Base-by-base conservation (phyloP, 2,797 vertebrate species). In the Melanotaenia nigrans region DNA sequence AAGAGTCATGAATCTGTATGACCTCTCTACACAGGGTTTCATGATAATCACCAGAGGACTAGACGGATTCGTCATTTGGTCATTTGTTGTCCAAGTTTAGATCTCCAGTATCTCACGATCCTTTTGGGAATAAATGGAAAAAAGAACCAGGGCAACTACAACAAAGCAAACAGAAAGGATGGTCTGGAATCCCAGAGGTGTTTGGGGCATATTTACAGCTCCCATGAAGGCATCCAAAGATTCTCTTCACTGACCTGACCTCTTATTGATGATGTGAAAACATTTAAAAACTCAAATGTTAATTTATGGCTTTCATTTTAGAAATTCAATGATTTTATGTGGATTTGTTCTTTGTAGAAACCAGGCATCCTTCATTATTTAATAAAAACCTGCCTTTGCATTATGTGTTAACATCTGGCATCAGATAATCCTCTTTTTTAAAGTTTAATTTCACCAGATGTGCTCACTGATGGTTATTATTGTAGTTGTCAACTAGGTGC, bases 81-180 rank as follows among this genome's bases (percentile, higher is more conserved):
- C 80, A 73, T 49, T 55, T 59, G 57, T 71, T 56, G 30, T 76
- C 53, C 10, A 38, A 79, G 57, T 22, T 67, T 22, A 28, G 49
- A 53, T 14, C 40, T 56, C 40, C 22, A 40, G 62, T 79, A 47
- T 86, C 54, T 61, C 36, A 35, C 65, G 33, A 77, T 65, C 70
- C 82, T 73, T 70, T 61, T 45, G 78, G 83, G 85, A 85, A 51
- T 59, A 49, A 36, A 53, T 40, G 14, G 5, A 6, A 32, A 66
- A 66, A 83, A 80, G 69, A 28, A 78, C 68, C 25, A 59, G 13
- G 18, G 20, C 1, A 4, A 24, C 35, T 11, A 30, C 51, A 77
- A 92, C 77, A 92, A 92, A 88, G 32, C 22, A 28, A 75, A 89
- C 81, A 88, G 88, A 59, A 72, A 61, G 62, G 40, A 61, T 6